These are phyloP conservation scores for Spodoptera picta DNA, from an alignment of 2,888 invertebrate species.

Conservation along the genomic window DNA sequence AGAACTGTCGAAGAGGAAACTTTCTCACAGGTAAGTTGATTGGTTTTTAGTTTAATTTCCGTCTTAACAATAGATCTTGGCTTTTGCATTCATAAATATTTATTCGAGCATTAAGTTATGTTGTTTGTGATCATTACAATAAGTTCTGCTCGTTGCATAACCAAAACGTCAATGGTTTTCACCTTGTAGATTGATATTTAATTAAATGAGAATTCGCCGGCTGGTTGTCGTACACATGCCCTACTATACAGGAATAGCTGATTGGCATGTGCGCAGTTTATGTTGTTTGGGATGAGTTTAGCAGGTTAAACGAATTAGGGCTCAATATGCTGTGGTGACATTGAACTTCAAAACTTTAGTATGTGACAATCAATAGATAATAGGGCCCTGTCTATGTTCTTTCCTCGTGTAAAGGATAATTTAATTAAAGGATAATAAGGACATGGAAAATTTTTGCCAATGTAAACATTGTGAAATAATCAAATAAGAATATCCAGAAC, in stretches of 20 bases:
- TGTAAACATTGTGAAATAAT: too few relatives aligned
- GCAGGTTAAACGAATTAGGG: neutral
- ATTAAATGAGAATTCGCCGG: constrained; percentile 30
- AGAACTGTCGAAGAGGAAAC: constrained; percentile 90
- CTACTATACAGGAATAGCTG: constrained; percentile 9
- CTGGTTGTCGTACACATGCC: constrained; percentile 64
- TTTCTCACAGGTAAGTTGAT: constrained; percentile 88
- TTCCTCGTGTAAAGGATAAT: too few relatives aligned
- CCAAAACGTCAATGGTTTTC: constrained; percentile 80
- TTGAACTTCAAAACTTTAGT: too few relatives aligned
- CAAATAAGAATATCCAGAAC: too few relatives aligned
- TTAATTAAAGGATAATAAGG: too few relatives aligned
- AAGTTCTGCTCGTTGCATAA: constrained; percentile 80
- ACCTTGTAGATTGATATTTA: constrained; percentile 66
- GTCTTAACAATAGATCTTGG: constrained; percentile 2
- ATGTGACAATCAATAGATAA: too few relatives aligned
- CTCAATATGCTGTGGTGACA: neutral
- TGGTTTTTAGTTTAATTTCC: constrained; percentile 33
- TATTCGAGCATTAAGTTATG: neutral
- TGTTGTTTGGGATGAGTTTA: neutral
- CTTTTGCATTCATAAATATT: constrained; percentile 14
- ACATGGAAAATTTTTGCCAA: too few relatives aligned
- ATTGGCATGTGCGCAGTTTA: neutral
- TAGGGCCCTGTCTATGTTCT: too few relatives aligned
- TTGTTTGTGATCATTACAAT: constrained; percentile 22